Conservation (phyloP, 2,113 vertebrate genomes). For the Thoracochromis brauschi region DNA sequence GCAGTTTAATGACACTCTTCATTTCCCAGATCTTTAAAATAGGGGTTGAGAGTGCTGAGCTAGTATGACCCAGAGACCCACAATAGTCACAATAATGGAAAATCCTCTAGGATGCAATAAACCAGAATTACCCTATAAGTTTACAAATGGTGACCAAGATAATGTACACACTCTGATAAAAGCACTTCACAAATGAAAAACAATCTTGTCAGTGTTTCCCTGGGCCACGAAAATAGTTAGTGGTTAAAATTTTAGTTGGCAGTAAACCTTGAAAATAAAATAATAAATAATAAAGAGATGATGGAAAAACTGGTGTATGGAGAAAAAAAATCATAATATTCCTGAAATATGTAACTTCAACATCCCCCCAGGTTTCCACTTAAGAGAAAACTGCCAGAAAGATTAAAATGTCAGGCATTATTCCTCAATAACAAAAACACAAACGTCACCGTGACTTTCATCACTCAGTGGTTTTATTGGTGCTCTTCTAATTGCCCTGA, state of each 20-base stretch:
- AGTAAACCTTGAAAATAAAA: background rate
- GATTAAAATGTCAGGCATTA: background rate
- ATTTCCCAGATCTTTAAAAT: background rate
- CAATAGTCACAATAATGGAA: background rate
- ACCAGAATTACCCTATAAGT: background rate
- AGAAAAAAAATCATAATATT: background rate
- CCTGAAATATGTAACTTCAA: background rate
- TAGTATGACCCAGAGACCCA: background rate
- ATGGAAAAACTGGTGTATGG: background rate
- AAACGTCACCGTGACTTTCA: background rate
- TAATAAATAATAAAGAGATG: background rate
- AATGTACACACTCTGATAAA: background rate
- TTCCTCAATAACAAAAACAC: background rate
- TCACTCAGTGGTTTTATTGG: background rate
- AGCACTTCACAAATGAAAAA: background rate
- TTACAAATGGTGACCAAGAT: background rate
- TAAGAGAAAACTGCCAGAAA: background rate
- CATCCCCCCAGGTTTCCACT: background rate
- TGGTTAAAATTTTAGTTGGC: background rate
- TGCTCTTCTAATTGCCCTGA: background rate
- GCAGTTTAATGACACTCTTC: background rate
- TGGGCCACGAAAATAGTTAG: background rate
- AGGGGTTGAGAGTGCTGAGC: background rate
- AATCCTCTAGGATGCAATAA: background rate
- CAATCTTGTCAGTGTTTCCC: background rate